Conservation (phyloP, 2,113 vertebrate genomes). For the Campylorhamphus procurvoides region DNA sequence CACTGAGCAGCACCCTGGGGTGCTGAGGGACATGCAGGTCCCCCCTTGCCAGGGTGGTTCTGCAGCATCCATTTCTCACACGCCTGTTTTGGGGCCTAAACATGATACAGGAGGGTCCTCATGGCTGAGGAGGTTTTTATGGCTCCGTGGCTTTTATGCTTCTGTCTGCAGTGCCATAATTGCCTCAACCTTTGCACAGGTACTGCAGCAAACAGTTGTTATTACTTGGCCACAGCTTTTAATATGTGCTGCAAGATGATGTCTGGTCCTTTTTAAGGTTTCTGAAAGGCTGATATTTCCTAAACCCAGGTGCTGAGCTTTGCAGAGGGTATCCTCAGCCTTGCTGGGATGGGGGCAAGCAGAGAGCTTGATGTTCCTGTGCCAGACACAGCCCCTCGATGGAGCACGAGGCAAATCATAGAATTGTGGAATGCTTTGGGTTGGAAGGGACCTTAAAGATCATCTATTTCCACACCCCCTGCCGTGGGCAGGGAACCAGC, state of each 20-base stretch:
- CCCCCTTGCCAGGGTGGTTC: not conserved
- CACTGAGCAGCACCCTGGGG: not conserved
- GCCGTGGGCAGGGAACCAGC: not conserved
- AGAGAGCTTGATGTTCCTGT: not conserved
- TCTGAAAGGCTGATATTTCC: not conserved
- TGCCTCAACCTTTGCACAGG: not conserved
- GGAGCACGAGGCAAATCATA: not conserved
- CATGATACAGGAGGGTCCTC: accelerated
- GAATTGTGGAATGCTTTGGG: not conserved
- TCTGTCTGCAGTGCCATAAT: not conserved
- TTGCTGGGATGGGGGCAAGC: not conserved
- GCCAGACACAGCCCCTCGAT: not conserved
- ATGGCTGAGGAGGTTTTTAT: not conserved
- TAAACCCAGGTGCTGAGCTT: not conserved
- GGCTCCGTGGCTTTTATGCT: not conserved
- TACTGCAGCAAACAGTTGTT: not conserved
- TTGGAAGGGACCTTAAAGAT: not conserved
- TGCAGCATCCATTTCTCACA: not conserved
- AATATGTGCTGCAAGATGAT: not conserved
- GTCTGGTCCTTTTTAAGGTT: not conserved
- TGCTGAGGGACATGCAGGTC: not conserved
- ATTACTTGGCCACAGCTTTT: not conserved
- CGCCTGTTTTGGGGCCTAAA: not conserved
- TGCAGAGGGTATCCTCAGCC: not conserved
- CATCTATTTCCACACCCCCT: not conserved